phyloP scores from a whole-genome alignment of 2,888 invertebrate genomes.

The Pelosia muscerda region DNA sequence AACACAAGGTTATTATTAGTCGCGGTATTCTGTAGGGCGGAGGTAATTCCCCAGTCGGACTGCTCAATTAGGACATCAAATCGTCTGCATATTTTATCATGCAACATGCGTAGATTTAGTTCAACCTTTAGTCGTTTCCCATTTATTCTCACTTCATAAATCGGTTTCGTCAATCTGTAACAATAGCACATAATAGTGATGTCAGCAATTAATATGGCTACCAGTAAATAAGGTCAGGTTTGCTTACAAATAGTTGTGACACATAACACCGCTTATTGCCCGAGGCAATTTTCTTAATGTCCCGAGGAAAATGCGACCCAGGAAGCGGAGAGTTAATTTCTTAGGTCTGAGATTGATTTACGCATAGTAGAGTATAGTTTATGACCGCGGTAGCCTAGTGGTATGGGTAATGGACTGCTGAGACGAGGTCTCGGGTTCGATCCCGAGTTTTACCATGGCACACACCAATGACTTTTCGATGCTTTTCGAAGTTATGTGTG shows the following conservation, averaged over 20 bases:
- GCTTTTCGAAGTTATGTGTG: too few species aligned
- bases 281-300: conserved; percentile 50
- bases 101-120: neutral
- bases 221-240: conserved; percentile 21
- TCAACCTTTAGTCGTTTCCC: neutral
- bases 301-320: conserved; percentile 38
- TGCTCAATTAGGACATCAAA: too few species aligned
- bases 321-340: conserved; percentile 26
- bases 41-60: too few species aligned
- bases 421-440: too few species aligned
- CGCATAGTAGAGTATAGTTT: too few species aligned
- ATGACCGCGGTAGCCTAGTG: too few species aligned
- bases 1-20: too few species aligned
- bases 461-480: too few species aligned
- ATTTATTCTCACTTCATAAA: neutral
- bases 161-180: neutral
- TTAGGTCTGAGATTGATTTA: conserved; percentile 21
- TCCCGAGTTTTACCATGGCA: too few species aligned
- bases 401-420: too few species aligned
- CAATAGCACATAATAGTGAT: conserved; percentile 31
- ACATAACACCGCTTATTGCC: conserved; percentile 31
- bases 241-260: conserved; percentile 42
- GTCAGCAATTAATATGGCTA: conserved; percentile 33
- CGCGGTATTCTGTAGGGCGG: too few species aligned
- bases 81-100: too few species aligned